phyloP scores from a whole-genome alignment of 2,888 invertebrate genomes.

The Macroteleia sp. region DNA sequence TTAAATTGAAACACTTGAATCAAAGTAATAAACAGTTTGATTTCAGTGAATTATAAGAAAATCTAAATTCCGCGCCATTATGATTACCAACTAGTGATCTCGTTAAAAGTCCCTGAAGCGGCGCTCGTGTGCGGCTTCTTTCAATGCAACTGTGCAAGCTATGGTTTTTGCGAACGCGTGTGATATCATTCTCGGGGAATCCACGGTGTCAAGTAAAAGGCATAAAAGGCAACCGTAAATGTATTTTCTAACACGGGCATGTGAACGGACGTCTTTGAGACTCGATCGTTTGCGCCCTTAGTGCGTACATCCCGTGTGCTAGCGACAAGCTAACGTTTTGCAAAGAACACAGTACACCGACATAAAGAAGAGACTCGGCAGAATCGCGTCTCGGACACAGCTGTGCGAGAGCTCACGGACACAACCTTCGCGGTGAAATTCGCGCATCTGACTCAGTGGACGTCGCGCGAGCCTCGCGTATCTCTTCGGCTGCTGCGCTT shows the following conservation, averaged over 20 bases:
- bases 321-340: conserved; percentile 44
- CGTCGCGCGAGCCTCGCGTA: conserved; percentile 18
- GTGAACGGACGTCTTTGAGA: conserved; percentile 71
- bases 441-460: not conserved
- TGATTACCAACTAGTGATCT: too few species aligned
- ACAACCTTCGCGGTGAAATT: conserved; percentile 8
- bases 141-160: too few species aligned
- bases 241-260: conserved; percentile 73
- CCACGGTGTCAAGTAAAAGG: conserved; percentile 55
- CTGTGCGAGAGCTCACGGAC: conserved; percentile 29
- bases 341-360: not conserved
- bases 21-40: too few species aligned
- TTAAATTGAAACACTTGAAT: too few species aligned
- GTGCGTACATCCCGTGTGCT: conserved; percentile 62
- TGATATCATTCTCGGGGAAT: conserved; percentile 35
- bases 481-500: conserved; percentile 34
- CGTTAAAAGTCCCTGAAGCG: too few species aligned
- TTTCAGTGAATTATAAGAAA: too few species aligned
- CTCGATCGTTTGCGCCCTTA: conserved; percentile 69
- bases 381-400: conserved; percentile 48
- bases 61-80: too few species aligned
- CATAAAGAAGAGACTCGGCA: not conserved
- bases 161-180: conserved; percentile 17
- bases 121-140: too few species aligned
- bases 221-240: conserved; percentile 55